A percentile compares a stretch with the other conserved stretches of the same genome.
Evolutionary conservation across 1,140 invertebrate species (phyloP).

Genomic region (Aphelenchoides fujianensis): DNA sequence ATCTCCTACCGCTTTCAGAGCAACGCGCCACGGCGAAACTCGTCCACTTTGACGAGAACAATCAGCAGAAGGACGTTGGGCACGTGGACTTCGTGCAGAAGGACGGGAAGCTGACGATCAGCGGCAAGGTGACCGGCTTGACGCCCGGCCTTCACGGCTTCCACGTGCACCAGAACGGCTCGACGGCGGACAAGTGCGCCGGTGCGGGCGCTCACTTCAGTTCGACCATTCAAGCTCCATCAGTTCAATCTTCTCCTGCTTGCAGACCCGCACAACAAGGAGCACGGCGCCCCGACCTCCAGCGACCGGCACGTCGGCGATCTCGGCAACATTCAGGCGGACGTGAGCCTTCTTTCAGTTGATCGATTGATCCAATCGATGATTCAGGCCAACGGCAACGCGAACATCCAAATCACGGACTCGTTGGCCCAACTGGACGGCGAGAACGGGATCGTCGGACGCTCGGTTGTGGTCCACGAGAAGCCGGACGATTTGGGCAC

Average conservation of each 20-base stretch:
- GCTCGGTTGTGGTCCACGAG: slow-evolving; percentile 73
- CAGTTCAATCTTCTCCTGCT: no score
- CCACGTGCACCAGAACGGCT: slow-evolving; percentile 47
- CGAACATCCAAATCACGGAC: slow-evolving; percentile 70
- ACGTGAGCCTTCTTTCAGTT: slow-evolving; percentile 30
- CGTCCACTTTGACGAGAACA: background rate
- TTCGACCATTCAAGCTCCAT: no score
- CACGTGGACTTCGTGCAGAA: slow-evolving; percentile 3
- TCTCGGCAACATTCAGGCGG: slow-evolving; percentile 47
- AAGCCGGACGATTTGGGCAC: slow-evolving; percentile 75
- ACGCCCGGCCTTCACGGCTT: slow-evolving; percentile 43
- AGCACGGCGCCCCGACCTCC: slow-evolving; percentile 49
- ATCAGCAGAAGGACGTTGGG: background rate
- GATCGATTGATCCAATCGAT: background rate
- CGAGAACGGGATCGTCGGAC: slow-evolving; percentile 72
- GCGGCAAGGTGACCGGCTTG: slow-evolving; percentile 31
- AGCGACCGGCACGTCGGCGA: slow-evolving; percentile 53
- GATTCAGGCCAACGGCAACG: slow-evolving; percentile 65
- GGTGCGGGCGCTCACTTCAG: slow-evolving; percentile 77
- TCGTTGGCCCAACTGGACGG: slow-evolving; percentile 69
- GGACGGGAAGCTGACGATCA: slow-evolving; percentile 7
- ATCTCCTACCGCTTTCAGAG: no score
- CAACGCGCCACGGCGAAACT: background rate
- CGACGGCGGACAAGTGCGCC: slow-evolving; percentile 66
- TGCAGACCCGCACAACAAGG: slow-evolving; percentile 64